phyloP scores from a whole-genome alignment of 2,888 invertebrate species.

The Cataglyphis livida region DNA sequence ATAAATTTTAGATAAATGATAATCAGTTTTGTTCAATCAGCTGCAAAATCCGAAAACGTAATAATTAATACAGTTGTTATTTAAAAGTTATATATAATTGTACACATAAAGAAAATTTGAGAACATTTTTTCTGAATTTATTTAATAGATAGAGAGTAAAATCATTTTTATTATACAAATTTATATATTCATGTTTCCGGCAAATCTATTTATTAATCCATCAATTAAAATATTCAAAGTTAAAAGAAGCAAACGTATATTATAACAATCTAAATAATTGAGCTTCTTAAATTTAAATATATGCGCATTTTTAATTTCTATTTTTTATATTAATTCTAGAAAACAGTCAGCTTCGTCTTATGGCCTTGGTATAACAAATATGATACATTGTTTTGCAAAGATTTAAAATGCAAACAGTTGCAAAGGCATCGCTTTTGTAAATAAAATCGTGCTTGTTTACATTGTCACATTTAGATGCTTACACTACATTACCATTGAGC shows the following conservation, averaged over 20 bases:
- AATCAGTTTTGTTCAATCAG: not conserved
- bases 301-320: not conserved
- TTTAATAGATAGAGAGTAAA: not conserved
- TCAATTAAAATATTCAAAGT: not conserved
- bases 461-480: constrained; percentile 12
- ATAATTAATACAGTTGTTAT: not conserved
- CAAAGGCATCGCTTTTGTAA: not conserved
- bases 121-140: not conserved
- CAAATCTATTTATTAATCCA: not conserved
- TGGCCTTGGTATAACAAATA: constrained; percentile 30
- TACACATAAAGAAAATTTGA: not conserved
- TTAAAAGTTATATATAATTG: not conserved
- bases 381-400: constrained; percentile 46
- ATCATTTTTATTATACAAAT: not conserved
- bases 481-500: constrained; percentile 6
- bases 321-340: constrained; percentile 24
- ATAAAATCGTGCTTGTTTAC: constrained; percentile 1
- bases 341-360: constrained; percentile 5
- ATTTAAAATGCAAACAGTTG: not conserved
- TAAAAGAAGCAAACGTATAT: not conserved
- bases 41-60: not conserved
- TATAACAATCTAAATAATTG: not conserved
- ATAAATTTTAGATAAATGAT: not conserved
- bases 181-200: not conserved
- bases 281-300: not conserved